Evolutionary conservation across 2,113 vertebrate species (phyloP).

Genomic region (Grammomys dolichurus): DNA sequence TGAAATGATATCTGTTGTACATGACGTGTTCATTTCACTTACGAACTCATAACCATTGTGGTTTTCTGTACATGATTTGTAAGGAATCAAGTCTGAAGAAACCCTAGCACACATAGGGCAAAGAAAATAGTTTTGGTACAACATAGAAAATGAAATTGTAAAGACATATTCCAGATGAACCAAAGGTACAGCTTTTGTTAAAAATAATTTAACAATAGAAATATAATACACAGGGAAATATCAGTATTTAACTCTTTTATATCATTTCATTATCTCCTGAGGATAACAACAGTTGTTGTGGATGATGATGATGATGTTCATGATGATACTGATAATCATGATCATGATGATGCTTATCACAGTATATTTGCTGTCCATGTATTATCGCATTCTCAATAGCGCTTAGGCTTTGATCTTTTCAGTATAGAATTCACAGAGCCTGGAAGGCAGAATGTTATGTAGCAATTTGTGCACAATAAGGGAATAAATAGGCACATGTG

Average conservation of each 20-base stretch:
- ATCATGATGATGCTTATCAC: background rate
- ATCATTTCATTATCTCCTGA: background rate
- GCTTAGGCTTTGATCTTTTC: background rate
- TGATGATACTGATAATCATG: background rate
- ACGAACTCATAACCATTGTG: background rate
- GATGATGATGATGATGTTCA: background rate
- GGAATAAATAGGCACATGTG: background rate
- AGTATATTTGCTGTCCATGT: background rate
- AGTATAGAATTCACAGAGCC: background rate
- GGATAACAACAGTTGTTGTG: background rate
- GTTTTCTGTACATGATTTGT: background rate
- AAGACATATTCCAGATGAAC: background rate
- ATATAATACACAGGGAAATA: background rate
- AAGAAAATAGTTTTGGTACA: background rate
- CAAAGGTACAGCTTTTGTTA: background rate
- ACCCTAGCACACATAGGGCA: background rate
- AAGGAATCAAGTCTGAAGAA: background rate
- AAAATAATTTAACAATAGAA: background rate
- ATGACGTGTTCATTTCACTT: too few species aligned
- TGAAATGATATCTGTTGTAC: background rate
- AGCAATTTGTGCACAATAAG: background rate
- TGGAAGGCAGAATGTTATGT: background rate
- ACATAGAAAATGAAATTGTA: background rate
- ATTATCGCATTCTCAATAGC: background rate
- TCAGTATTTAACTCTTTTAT: background rate